Base-by-base conservation (phyloP, 2,113 vertebrate species). In the Podiceps cristatus region DNA sequence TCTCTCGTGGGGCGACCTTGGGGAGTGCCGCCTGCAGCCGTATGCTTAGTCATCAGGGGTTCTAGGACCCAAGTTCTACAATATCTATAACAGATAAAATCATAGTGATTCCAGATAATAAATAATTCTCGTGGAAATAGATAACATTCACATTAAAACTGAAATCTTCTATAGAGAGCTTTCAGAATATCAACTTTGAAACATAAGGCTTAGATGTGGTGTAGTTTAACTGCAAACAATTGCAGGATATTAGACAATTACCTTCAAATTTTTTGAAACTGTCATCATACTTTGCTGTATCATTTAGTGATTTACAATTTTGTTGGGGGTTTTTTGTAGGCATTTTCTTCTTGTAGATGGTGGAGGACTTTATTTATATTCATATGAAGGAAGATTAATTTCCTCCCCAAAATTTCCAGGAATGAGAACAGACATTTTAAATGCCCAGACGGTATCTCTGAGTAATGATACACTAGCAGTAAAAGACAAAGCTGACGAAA, bases 331-430 rank as follows among this genome's bases (percentile, higher is more conserved):
- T 63, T 58, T 82, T 92, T 87, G 49, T 95, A 99, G 99, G 88
- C 98, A 99, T 98, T 99, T 99, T 98, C 98, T 99, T 90, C 98
- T 99, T 16, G 98, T 99, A 76, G 99, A 99, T 88, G 99, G 99
- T 96, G 98, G 98, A 75, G 99, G 99, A 18, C 97, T 99, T 91
- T 99, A 99, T 95, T 98, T 99, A 86, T 99, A 99, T 97, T 99
- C 99, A 22, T 99, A 99, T 77, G 99, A 99, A 86, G 99, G 99
- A 15, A 99, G 99, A 83, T 97, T 99, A 53, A 98, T 99, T 96
- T 99, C 99, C 35, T 98, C 99, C 91, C 99, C 99, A 22, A 99
- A 99, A 97, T 99, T 99, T 83, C 98, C 98, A 23, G 99, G 99
- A 76, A 98, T 99, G 99, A 99, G 99, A 97, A 98, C 99, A 52